A percentile compares a stretch with the other conserved stretches of the same genome.
phyloP scores from a whole-genome alignment of 2,888 invertebrate species.

The Rhagium mordax region DNA sequence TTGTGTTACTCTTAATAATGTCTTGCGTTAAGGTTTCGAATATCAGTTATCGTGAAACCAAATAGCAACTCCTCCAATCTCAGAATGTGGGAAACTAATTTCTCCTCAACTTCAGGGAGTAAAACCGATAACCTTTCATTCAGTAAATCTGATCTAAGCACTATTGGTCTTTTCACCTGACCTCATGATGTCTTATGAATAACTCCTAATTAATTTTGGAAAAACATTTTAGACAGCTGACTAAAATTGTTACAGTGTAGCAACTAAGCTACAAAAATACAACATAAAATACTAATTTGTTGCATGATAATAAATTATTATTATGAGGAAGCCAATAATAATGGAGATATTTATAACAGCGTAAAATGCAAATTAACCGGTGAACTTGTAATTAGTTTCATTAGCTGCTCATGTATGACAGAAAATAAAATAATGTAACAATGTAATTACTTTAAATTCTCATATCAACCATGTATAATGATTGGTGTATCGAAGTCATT shows the following conservation, averaged over 20 bases:
- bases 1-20: too few relatives aligned
- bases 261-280: not conserved
- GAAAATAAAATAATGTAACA: constrained; percentile 35
- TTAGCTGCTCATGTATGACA: constrained; percentile 25
- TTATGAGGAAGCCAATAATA: constrained; percentile 3
- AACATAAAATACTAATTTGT: not conserved
- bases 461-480: constrained; percentile 27
- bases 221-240: too few relatives aligned
- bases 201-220: too few relatives aligned
- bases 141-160: too few relatives aligned
- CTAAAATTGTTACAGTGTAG: not conserved
- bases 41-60: too few relatives aligned
- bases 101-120: too few relatives aligned
- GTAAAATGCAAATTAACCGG: constrained; percentile 25
- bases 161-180: too few relatives aligned
- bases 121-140: too few relatives aligned
- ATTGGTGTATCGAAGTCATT: constrained; percentile 19
- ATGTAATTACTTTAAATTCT: constrained; percentile 27
- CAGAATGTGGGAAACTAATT: too few relatives aligned
- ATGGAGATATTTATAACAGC: constrained; percentile 16
- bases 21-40: too few relatives aligned
- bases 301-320: constrained; percentile 5
- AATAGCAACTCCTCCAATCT: too few relatives aligned
- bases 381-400: constrained; percentile 33
- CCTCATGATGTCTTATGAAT: too few relatives aligned